Percentiles rank a stretch among this genome's conserved stretches.
phyloP scores from a whole-genome alignment of 2,888 invertebrate genomes.

The Stenotaenia linearis region DNA sequence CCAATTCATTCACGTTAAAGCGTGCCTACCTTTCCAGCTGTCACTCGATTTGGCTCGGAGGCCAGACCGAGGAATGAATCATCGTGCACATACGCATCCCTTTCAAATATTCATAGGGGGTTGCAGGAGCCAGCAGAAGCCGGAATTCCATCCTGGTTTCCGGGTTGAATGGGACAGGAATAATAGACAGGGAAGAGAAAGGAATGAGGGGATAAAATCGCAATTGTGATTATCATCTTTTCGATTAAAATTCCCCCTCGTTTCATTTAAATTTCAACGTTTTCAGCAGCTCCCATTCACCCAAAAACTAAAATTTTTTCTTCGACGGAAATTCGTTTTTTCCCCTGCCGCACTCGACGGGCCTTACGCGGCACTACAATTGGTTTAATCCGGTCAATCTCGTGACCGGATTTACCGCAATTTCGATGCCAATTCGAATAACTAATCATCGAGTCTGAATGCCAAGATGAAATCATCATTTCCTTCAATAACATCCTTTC shows the following conservation, averaged over 20 bases:
- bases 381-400: no score
- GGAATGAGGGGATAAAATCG: neutral
- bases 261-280: no score
- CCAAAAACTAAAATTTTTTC: no score
- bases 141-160: neutral
- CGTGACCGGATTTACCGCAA: no score
- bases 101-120: constrained; percentile 4
- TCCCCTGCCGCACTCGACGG: no score
- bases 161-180: neutral
- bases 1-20: constrained; percentile 5
- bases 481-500: neutral
- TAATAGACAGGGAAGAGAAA: neutral
- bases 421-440: no score
- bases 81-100: neutral
- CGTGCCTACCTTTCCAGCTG: neutral
- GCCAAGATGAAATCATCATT: neutral
- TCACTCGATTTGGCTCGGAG: constrained; percentile 1
- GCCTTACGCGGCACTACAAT: no score
- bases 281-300: no score
- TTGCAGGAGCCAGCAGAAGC: neutral
- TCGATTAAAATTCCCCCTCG: neutral
- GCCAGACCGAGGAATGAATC: constrained; percentile 1
- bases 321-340: no score
- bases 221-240: neutral
- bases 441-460: neutral